phyloP scores from a whole-genome alignment of 2,888 invertebrate species.

The Argynnis bischoffii region DNA sequence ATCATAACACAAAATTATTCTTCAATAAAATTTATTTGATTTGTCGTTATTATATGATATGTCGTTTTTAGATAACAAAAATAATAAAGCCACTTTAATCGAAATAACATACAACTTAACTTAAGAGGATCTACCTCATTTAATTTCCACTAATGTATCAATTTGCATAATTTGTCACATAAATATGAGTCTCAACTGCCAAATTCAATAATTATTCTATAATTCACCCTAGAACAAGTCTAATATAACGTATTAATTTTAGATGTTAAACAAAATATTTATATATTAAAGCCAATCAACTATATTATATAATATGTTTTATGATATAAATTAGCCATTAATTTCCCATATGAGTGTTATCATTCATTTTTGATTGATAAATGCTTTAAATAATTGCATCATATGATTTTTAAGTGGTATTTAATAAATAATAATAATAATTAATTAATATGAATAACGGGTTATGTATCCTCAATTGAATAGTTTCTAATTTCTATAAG shows the following conservation, averaged over 20 bases:
- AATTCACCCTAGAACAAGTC: conserved; percentile 4
- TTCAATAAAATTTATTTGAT: conserved; percentile 10
- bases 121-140: conserved; percentile 16
- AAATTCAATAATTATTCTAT: conserved; percentile 18
- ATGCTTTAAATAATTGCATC: not conserved
- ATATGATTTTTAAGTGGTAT: not conserved
- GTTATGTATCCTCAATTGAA: too few relatives aligned
- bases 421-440: too few relatives aligned
- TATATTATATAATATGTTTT: not conserved
- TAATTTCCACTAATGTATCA: conserved; percentile 20
- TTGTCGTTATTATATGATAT: not conserved
- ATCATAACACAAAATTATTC: not conserved
- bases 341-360: not conserved
- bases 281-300: not conserved
- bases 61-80: conserved; percentile 17
- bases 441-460: too few relatives aligned
- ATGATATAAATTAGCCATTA: not conserved
- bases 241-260: conserved; percentile 8
- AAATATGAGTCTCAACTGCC: conserved; percentile 16
- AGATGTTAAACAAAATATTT: conserved; percentile 3
- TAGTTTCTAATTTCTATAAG: too few relatives aligned
- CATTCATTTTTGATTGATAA: not conserved
- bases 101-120: conserved; percentile 11
- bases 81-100: conserved; percentile 15
- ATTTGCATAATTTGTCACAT: conserved; percentile 23